These are phyloP conservation scores for Cossypha caffra DNA, from an alignment of 2,797 vertebrate genomes.

Conservation along the genomic window DNA sequence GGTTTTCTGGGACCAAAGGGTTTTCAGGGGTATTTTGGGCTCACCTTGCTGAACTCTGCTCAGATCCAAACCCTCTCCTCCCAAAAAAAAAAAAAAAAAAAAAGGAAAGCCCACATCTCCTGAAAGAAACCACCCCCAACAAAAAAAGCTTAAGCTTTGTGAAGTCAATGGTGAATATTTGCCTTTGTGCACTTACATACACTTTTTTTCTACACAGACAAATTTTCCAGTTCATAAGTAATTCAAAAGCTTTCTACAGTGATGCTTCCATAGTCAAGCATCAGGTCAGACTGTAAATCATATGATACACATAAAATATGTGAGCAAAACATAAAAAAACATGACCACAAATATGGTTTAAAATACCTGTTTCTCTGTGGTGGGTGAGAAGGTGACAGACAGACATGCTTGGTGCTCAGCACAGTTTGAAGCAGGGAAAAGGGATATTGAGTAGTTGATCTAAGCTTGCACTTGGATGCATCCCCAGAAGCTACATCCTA, in stretches of 20 bases:
- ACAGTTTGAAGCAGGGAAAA: neutral
- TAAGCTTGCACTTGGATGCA: neutral
- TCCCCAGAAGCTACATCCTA: neutral
- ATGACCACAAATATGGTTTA: neutral
- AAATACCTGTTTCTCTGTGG: neutral
- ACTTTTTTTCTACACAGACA: neutral
- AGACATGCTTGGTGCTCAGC: neutral
- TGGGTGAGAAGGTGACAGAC: neutral
- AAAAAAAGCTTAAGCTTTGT: neutral
- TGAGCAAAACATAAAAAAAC: neutral
- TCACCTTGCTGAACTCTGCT: neutral
- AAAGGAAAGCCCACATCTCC: rapidly evolving
- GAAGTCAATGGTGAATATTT: neutral
- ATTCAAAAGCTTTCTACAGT: conserved; percentile 5
- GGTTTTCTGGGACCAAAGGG: neutral
- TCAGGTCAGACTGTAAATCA: neutral
- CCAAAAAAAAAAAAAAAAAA: rapidly evolving
- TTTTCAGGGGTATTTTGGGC: neutral
- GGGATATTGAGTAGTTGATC: neutral
- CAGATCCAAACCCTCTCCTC: neutral
- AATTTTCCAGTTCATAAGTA: neutral
- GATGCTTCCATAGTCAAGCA: neutral
- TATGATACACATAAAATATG: neutral
- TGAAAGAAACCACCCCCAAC: neutral
- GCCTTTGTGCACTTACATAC: neutral